Base-by-base conservation (phyloP, 2,797 vertebrate species). In the Bryconaethiops microstoma region DNA sequence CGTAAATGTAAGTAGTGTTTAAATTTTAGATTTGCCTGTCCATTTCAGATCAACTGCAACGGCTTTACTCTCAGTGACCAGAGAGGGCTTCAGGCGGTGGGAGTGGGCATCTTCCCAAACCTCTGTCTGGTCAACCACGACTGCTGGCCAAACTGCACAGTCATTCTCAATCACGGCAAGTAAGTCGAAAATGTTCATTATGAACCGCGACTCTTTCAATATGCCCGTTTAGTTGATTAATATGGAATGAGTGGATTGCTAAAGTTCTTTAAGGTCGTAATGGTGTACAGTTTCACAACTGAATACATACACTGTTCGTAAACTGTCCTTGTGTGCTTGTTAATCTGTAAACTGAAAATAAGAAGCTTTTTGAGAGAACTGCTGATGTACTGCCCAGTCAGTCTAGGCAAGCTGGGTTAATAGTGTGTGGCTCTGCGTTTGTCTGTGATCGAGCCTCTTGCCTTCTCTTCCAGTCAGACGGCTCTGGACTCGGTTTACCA, bases 121-220 rank as follows among this genome's bases (percentile, higher is more conserved):
- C 93, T 99, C 84, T 95, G 96, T 86, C 90, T 99, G 85, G 95
- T 95, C 78, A 99, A 99, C 91, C 97, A 99, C 0, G 91, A 98
- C 92, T 99, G 98, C 82, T 97, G 96, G 96, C 97, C 98, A 79
- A 99, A 97, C 91, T 99, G 97, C 86, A 97, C 96, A 0, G 95
- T 96, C 72, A 94, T 96, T 87, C 96, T 99, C 91, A 99, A 99
- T 92, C 97, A 98, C 0, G 97, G 97, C 92, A 96, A 95, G 96
- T 96, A 88, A 92, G 95, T 96, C 74, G 5, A 72, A 21, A 5
- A 25, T 68, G 1, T 21, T 21, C 65, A 45, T 71, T 19, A 25
- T 25, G 10, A 50, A 21, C 14, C 17, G 2, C 21, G 50, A 19
- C 25, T 54, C 69, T 55, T 19, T 55, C 9, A 19, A 8, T 52